Conservation (phyloP, 2,888 invertebrate species). For the Endotricha flammealis region DNA sequence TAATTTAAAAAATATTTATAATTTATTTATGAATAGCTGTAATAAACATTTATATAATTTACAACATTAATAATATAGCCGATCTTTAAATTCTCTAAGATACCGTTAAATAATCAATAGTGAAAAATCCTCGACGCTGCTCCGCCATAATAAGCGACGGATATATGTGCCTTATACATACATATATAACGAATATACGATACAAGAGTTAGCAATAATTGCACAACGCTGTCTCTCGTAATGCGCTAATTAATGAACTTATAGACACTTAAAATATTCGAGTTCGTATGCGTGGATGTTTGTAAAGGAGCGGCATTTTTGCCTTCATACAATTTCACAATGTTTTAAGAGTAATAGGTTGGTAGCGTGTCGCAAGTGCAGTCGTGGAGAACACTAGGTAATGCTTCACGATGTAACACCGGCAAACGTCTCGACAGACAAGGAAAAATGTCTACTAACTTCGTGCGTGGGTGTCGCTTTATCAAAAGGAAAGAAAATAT, state of each 20-base stretch:
- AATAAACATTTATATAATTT: no score
- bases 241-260: conserved; percentile 44
- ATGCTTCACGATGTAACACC: neutral
- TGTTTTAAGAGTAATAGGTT: conserved; percentile 24
- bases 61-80: no score
- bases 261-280: conserved; percentile 21
- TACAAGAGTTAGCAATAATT: conserved; percentile 30
- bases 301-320: conserved; percentile 31
- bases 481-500: no score
- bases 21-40: no score
- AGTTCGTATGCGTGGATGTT: conserved; percentile 25
- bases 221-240: conserved; percentile 36
- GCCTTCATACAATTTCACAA: conserved; percentile 35
- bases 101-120: no score
- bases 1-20: no score
- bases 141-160: no score
- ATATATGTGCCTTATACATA: no score
- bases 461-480: neutral
- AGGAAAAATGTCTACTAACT: conserved; percentile 1
- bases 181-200: conserved; percentile 30
- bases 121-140: no score
- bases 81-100: no score
- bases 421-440: neutral
- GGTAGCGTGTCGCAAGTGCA: conserved; percentile 27
- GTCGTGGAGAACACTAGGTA: conserved; percentile 22